Base-by-base conservation (phyloP, 2,797 vertebrate species). In the Takifugu ocellatus region DNA sequence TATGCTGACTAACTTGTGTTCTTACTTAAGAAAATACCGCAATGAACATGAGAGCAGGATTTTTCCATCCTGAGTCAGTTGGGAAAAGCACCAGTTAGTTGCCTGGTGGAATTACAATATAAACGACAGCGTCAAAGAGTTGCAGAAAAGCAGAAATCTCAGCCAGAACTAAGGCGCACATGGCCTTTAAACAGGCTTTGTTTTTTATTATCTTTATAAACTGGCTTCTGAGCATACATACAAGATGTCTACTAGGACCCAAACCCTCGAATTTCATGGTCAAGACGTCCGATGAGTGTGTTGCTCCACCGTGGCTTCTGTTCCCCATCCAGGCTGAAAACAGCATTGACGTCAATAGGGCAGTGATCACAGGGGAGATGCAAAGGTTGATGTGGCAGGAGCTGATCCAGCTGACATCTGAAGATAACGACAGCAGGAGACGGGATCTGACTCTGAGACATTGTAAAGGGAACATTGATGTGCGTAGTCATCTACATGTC, bases 1-100 rank as follows among this genome's bases (percentile, higher is more conserved):
- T 76, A 77, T 63, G 49, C 59, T 53, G 26, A 63, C 44, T 56
- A 66, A 72, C 49, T 59, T 65, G 61, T 52, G 46, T 53, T 67
- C 21, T 54, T 16, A 1, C 44, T 26, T 53, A 59, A 66, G 48
- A 75, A 76, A 75, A 66, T 49, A 70, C 50, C 25, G 25, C 24
- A 49, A 33, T 44, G 25, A 69, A 42, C 55, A 60, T 67, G 12
- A 39, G 52, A 21, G 49, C 61, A 67, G 21, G 48, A 65, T 69
- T 62, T 72, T 75, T 75, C 56, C 59, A 67, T n/a, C 45, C 47
- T 74, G 53, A 79, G 54, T 78, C 70, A 44, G 29, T 48, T 62
- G 44, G 48, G 7, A 69, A 14, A 74, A 43, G 39, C 16, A 61
- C 11, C 45, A 60, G 47, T 56, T 33, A 54, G 50, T 61, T 51